Evolutionary conservation across 2,888 invertebrate genomes (phyloP), one percentile per base, ranked within the genome.

Genomic region (Neria commutata): DNA sequence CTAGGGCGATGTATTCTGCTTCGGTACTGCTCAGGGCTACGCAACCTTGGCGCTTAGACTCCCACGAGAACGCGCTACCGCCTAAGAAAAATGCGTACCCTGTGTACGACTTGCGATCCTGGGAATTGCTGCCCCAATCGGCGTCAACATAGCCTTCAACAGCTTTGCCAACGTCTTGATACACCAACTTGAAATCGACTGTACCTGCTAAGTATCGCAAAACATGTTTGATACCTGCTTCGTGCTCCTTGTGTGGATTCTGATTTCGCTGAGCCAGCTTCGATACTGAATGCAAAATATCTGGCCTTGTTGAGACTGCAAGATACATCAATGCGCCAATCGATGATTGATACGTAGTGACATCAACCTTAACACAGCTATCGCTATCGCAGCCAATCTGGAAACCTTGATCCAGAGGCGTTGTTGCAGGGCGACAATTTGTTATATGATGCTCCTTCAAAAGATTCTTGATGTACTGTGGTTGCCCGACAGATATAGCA

Each of bases 241-340:
- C 40, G 47, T 68, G 67, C 29, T 70, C 70, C 1, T 17, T 14
- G 53, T 70, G 66, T 10, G 69, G 67, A 48, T 68, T 54, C 0
- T 23, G 60, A 21, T 65, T 72, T 4, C 47, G 60, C 24, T 72
- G 67, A 1, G 68, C 55, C 11, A 67, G 33, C 52, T 67, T 67
- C 25, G 56, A 63, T 1, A 66, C 62, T 1, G 67, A 67, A 46
- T 67, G 67, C 2, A 65, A 6, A 5, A 67, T 67, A 19, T 67
- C 65, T 3, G 66, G 62, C 0, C 67, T 56, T 1, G 65, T 62
- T 8, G 60, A 60, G 4, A 67, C 45, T 2, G 64, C 64, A 2
- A 67, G 14, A 40, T 67, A 64, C 60, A 63, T 65, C 2, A 65
- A 21, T 0, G 61, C 61, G 3, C 65, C 65, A 11, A 64, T 65